Base-by-base conservation (phyloP, 1,140 invertebrate species). In the Bathynomus jamesi region DNA sequence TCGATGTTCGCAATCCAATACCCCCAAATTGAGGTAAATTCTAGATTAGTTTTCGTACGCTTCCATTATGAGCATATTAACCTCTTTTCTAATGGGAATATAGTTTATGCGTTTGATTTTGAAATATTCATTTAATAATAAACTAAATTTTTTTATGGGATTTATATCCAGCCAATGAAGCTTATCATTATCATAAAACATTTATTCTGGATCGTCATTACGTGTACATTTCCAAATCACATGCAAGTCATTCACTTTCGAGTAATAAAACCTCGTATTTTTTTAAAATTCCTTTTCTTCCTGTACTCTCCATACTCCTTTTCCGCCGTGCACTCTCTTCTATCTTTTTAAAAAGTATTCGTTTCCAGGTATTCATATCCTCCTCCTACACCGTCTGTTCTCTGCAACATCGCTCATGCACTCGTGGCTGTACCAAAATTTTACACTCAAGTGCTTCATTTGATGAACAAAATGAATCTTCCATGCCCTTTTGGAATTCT, bases 381-480 rank as follows among this genome's bases (percentile, higher is more conserved):
- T 17, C 85, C 88, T 65, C 88, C 92, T 21, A 91, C 87, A 63
- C 84, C 85, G 66, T 84, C 86, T 61, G 91, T 89, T 68, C 83
- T 94, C 28, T 84, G 88, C 40, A 92, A 93, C 80, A 95, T 97
- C 75, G 86, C 88, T 5, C 86, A 90, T 82, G 86, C 89, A 63
- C 81, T 96, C 61, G 84, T 89, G 67, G 85, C 85, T 53, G 87
- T 92, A 78, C 89, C 89, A 61, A 87, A 88, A 77, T 92, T 96
- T 82, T 96, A 96, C 80, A 88, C 86, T 27, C 94, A 89, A 83
- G 90, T 92, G 5, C 80, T 96, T 64, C 94, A 97, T 85, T 84
- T 98, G 30, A 96, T 97, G 94, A 96, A 96, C 80, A 94, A 91
- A 84, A 95, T 98, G 93, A 93, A 91, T 82, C 80, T 96, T 61